Percentiles rank a stretch among this genome's conserved stretches.
phyloP scores from a whole-genome alignment of 1,140 invertebrate genomes.

The Globodera rostochiensis region DNA sequence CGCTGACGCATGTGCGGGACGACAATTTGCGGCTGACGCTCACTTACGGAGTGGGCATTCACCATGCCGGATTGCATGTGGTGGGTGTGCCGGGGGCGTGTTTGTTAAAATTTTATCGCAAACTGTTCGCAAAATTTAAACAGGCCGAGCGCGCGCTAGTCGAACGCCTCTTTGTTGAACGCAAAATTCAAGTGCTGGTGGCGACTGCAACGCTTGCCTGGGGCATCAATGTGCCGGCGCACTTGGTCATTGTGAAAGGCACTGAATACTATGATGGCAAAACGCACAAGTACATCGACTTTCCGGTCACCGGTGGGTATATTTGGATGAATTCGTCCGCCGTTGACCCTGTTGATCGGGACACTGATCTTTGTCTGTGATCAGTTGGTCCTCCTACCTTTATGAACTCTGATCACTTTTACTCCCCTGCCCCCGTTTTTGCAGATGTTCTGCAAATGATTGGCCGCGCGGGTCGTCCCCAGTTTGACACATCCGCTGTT shows the following conservation, averaged over 20 bases:
- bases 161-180: conserved; percentile 92
- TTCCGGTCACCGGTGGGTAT: conserved; percentile 89
- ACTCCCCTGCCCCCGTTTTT: conserved; percentile 16
- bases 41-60: conserved; percentile 95
- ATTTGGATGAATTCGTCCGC: background rate
- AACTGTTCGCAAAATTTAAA: conserved; percentile 15
- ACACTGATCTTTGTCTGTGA: background rate
- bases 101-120: background rate
- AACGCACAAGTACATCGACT: conserved; percentile 92
- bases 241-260: conserved; percentile 78
- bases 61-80: conserved; percentile 85
- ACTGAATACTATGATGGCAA: conserved; percentile 99
- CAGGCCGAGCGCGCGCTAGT: conserved; percentile 79
- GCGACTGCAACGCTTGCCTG: conserved; percentile 96
- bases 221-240: conserved; percentile 97
- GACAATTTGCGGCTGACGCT: conserved; percentile 88
- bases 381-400: too few relatives aligned
- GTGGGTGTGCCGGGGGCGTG: conserved; percentile 77
- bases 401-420: too few relatives aligned
- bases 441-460: conserved; percentile 92
- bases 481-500: conserved; percentile 90
- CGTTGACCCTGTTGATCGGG: background rate
- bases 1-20: conserved; percentile 75
- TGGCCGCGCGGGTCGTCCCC: conserved; percentile 91
- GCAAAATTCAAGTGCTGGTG: conserved; percentile 96